phyloP scores from a whole-genome alignment of 2,113 vertebrate genomes.

The Hippocampus mohnikei region DNA sequence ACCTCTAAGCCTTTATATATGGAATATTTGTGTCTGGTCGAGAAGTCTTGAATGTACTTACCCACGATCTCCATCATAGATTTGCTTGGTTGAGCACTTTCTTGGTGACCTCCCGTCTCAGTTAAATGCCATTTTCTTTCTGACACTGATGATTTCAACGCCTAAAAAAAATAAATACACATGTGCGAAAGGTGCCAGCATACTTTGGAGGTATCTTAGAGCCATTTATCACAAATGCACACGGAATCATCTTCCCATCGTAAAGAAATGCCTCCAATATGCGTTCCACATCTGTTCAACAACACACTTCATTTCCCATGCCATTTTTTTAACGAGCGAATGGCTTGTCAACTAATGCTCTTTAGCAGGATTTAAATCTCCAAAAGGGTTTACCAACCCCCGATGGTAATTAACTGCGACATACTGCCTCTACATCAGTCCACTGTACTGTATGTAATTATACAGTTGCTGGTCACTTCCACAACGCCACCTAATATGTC shows the following conservation, averaged over 20 bases:
- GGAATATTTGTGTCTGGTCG: slow-evolving; percentile 1
- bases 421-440: slow-evolving; percentile 56
- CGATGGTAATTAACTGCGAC: slow-evolving; percentile 72
- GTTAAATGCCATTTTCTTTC: slow-evolving; percentile 28
- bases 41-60: slow-evolving; percentile 32
- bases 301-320: slow-evolving; percentile 28
- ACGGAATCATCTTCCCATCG: neutral
- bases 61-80: slow-evolving; percentile 61
- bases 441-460: neutral
- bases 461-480: neutral
- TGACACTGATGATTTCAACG: slow-evolving; percentile 33
- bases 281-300: slow-evolving; percentile 24
- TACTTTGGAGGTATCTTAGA: neutral
- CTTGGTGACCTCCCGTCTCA: slow-evolving; percentile 5
- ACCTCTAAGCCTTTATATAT: slow-evolving; percentile 17
- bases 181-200: neutral
- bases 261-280: slow-evolving; percentile 1
- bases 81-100: slow-evolving; percentile 2
- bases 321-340: slow-evolving; percentile 36
- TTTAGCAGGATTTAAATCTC: slow-evolving; percentile 71
- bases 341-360: slow-evolving; percentile 72
- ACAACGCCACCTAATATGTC: neutral
- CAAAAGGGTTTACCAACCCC: slow-evolving; percentile 68
- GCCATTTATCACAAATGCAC: neutral
- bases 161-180: neutral